Evolutionary conservation across 2,113 vertebrate species (phyloP), one percentile per base, ranked within the genome.

Genomic region (Ascaphus truei): DNA sequence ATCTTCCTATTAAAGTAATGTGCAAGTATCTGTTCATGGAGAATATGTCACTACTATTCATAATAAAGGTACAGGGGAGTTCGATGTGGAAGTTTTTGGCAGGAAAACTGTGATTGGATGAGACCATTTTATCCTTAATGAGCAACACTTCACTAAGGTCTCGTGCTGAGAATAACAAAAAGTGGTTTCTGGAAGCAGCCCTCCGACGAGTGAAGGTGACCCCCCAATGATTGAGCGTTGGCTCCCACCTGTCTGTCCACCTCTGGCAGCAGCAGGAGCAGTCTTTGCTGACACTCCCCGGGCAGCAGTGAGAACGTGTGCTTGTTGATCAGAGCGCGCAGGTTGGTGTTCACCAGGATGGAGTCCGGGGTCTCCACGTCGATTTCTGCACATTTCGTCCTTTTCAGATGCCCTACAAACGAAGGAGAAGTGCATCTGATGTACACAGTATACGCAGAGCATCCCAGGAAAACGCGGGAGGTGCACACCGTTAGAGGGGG

Each of bases 281-380:
- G 90, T 64, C 88, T 89, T 75, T 98, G 96, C 52, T 99, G 97
- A 76, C 94, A 91, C 1, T 96, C 93, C 0, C 82, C 27, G 0
- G 97, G 95, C 73, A 99, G 84, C 33, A 89, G 77, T 0, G 92
- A 94, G 86, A 99, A 95, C 0, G 93, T 99, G 76, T 98, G 96
- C 66, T 99, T 99, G 84, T 98, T 98, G 81, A 99, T 97, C 71
- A 99, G 87, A 0, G 97, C 96, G 56, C 96, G 83, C 59, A 98
- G 86, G 84, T 98, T 99, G 27, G 96, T 99, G 86, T 99, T 99
- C 55, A 98, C 96, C 51, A 99, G 84, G 81, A 99, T 99, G 57
- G 97, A 99, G 79, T 99, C 97, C 0, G 97, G 97, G 0, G 97
- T 99, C 81, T 99, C 97, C 74, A 98, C 97, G 4, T 99, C 97